These are phyloP conservation scores for Choloepus hoffmanni DNA, from an alignment of 2,113 vertebrate species.

Conservation along the genomic window DNA sequence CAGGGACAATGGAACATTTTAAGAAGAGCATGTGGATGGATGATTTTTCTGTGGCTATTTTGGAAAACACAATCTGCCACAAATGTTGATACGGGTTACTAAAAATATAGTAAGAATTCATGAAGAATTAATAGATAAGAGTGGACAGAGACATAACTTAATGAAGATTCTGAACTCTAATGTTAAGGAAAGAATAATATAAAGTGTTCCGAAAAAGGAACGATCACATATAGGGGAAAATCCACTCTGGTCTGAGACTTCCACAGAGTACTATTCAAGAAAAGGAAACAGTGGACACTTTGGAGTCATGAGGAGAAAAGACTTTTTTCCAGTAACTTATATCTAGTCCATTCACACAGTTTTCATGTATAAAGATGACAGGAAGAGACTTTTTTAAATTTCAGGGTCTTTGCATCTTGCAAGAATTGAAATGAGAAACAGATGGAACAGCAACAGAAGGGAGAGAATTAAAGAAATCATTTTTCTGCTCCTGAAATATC, in stretches of 20 bases:
- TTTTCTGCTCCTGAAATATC: slow-evolving; percentile 12
- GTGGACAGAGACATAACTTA: background rate
- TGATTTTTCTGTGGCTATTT: background rate
- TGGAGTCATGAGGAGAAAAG: background rate
- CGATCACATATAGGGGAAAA: background rate
- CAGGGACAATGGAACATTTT: background rate
- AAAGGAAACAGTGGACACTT: background rate
- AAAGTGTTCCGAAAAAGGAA: background rate
- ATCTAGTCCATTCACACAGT: background rate
- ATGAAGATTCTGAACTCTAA: background rate
- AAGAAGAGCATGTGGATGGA: background rate
- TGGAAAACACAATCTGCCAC: background rate
- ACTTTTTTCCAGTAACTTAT: background rate
- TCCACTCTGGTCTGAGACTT: background rate
- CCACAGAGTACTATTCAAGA: background rate
- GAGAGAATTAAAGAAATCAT: background rate
- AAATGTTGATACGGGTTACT: background rate
- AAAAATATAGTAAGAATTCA: background rate
- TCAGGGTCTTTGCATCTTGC: background rate
- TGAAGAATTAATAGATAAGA: background rate
- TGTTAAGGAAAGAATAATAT: background rate
- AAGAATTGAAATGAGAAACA: slow-evolving; percentile 12
- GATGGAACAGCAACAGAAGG: background rate
- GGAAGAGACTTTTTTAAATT: background rate
- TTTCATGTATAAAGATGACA: background rate